phyloP scores from a whole-genome alignment of 1,140 invertebrate genomes.

The Meloidogyne hapla region DNA sequence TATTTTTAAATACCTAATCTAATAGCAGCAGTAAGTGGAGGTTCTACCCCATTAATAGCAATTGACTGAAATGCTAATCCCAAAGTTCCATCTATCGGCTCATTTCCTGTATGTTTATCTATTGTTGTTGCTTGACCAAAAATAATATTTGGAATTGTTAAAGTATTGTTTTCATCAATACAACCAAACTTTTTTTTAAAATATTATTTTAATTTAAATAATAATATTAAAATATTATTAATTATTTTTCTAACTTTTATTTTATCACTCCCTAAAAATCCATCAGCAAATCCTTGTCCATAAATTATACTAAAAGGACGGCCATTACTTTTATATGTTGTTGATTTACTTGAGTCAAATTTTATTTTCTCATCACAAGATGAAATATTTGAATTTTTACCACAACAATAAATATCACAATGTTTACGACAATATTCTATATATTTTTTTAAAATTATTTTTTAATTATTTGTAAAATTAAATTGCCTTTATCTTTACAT shows the following conservation, averaged over 20 bases:
- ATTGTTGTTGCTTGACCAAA: conserved; percentile 20
- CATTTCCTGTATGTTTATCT: background rate
- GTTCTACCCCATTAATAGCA: background rate
- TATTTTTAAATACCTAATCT: background rate
- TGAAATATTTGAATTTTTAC: conserved; percentile 12
- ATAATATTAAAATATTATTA: background rate
- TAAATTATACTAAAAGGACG: conserved; percentile 18
- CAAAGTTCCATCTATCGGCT: conserved; percentile 22
- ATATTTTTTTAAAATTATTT: background rate
- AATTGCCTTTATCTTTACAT: conserved; percentile 20
- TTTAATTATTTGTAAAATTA: background rate
- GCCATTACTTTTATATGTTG: conserved; percentile 5
- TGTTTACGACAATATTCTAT: conserved; percentile 14
- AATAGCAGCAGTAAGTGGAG: conserved; percentile 16
- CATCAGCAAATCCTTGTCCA: conserved; percentile 20
- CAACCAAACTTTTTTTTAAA: conserved; percentile 9
- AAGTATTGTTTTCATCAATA: background rate
- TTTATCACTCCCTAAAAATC: conserved; percentile 23
- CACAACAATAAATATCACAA: conserved; percentile 30
- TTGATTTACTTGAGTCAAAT: conserved; percentile 7
- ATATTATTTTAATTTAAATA: background rate
- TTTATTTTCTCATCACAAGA: conserved; percentile 21
- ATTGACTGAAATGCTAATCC: conserved; percentile 25
- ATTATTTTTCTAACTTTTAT: background rate
- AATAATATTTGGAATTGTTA: conserved; percentile 22